Percentiles rank a stretch among this genome's conserved stretches.
Conservation (phyloP, 2,888 invertebrate species). For the Drosophila conformis region DNA sequence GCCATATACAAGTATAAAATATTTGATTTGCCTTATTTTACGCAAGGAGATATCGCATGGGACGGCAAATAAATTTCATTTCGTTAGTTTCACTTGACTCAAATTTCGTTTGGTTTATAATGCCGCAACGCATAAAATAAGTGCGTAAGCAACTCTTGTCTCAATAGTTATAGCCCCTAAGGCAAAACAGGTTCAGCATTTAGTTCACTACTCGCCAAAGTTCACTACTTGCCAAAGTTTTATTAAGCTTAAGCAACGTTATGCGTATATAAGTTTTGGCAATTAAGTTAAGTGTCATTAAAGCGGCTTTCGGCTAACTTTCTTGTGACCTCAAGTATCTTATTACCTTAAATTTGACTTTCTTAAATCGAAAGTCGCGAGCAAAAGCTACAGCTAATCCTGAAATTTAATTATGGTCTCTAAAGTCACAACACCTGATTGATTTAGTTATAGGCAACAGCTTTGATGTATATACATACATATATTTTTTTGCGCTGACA, state of each 20-base stretch:
- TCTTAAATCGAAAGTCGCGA: not conserved
- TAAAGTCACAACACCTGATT: constrained; percentile 7
- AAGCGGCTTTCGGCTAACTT: constrained; percentile 9
- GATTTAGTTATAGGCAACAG: constrained; percentile 29
- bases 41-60: constrained; percentile 16
- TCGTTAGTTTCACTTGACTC: constrained; percentile 59
- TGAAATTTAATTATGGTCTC: not conserved
- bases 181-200: constrained; percentile 1
- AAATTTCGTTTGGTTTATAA: constrained; percentile 27
- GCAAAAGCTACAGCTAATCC: not conserved
- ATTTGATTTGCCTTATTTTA: constrained; percentile 25
- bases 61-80: constrained; percentile 62
- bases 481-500: not conserved
- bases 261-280: constrained; percentile 11
- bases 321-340: not conserved
- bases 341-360: not conserved
- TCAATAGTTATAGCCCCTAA: not conserved
- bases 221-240: constrained; percentile 43
- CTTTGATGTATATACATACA: constrained; percentile 25
- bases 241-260: constrained; percentile 65
- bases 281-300: constrained; percentile 34
- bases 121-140: constrained; percentile 33
- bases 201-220: constrained; percentile 20
- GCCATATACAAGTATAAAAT: constrained; percentile 6
- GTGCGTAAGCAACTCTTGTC: constrained; percentile 20